Evolutionary conservation across 2,113 vertebrate genomes (phyloP).

Genomic region (Myotis brandtii): DNA sequence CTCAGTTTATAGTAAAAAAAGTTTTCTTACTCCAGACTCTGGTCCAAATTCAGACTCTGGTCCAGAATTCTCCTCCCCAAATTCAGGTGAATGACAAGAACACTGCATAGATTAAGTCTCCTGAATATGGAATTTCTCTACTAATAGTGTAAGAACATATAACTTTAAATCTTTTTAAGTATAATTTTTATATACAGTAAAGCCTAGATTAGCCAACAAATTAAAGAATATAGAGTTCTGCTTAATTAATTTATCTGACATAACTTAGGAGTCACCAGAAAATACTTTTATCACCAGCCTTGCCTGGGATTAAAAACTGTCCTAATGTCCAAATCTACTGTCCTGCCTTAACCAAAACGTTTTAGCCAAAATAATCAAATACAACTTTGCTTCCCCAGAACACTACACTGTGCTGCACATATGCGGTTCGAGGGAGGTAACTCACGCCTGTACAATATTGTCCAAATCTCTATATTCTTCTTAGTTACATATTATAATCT

Average conservation of each 20-base stretch:
- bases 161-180: neutral
- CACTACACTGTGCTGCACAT: neutral
- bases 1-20: neutral
- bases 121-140: neutral
- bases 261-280: neutral
- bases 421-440: neutral
- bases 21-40: neutral
- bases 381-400: neutral
- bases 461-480: neutral
- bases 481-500: neutral
- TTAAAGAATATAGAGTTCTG: constrained; percentile 16
- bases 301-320: neutral
- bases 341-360: neutral
- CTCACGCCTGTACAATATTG: neutral
- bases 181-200: constrained; percentile 17
- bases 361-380: neutral
- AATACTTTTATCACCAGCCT: neutral
- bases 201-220: neutral
- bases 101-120: neutral
- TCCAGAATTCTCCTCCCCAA: neutral
- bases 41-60: neutral
- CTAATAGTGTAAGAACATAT: neutral
- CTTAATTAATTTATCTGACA: constrained; percentile 20
- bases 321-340: neutral
- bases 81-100: neutral